Base-by-base conservation (phyloP, 1,140 invertebrate genomes). In the Aporrectodea caliginosa region DNA sequence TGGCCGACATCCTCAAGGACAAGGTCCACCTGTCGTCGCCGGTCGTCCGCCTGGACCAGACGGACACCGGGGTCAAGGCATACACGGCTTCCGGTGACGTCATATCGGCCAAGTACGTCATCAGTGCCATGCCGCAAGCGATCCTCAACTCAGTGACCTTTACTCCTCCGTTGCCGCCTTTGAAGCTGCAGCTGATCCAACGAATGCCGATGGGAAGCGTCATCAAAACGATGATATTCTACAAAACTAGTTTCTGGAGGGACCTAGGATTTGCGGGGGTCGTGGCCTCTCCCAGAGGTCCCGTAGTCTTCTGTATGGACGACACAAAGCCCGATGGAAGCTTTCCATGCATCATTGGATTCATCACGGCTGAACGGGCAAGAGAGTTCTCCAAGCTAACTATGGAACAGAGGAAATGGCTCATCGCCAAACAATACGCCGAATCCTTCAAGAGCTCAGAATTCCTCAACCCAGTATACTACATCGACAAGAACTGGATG, bases 401-500 rank as follows among this genome's bases (percentile, higher is more conserved):
- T 69, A 16, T 27, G n/a, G 35, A 77, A 16, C 35, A 77, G 43
- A 69, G 75, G 34, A 69, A 77, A 34, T 31, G 12, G 1, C 2
- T 33, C 29, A 27, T 58, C 43, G 43, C 43, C 6, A 58, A 58
- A 22, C 43, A 58, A 6, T 58, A 58, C 43, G 43, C 43, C 43
- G 43, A 58, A 6, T 12, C 43, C 6, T 58, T 58, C 43, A 6
- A 22, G 43, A 12, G 43, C 22, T 22, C 43, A 22, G 43, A 58
- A 79, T 34, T 73, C 69, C 77, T 79, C 22, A 58, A 88, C 85
- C 84, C 86, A 1, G 81, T 86, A 16, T 84, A 86, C 79, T 88
- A 88, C 78, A 86, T 87, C 71, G 88, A 89, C 80, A 84, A 86
- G 58, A 87, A 89, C 80, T 89, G 89, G 89, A 84, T 84, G 73